Percentiles rank a stretch among this genome's conserved stretches.
Evolutionary conservation across 2,113 vertebrate species (phyloP).

Genomic region (Vulpes vulpes): DNA sequence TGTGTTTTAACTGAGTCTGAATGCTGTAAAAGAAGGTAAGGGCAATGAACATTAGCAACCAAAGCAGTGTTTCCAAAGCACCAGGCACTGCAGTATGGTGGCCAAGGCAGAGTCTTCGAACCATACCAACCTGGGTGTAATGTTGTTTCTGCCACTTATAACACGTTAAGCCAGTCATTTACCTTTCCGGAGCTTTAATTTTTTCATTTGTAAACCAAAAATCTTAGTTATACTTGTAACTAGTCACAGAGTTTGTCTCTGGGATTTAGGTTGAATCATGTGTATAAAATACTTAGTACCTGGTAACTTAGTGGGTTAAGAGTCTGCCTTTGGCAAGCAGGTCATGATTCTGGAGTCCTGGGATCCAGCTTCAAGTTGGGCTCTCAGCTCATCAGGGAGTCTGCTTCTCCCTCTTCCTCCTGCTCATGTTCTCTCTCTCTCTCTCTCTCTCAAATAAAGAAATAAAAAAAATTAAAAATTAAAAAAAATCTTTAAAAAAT

Average conservation of each 20-base stretch:
- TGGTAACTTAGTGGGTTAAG: no score
- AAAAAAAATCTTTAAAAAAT: no score
- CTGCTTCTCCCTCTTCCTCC: no score
- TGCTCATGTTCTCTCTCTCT: no score
- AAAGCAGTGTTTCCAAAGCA: neutral
- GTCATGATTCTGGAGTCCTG: no score
- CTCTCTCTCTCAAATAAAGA: no score
- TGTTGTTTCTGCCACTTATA: neutral
- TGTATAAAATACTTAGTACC: neutral
- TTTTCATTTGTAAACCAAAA: neutral
- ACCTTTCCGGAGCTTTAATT: neutral
- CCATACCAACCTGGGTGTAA: neutral
- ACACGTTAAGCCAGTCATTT: neutral
- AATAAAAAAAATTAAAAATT: no score
- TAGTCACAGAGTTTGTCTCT: neutral
- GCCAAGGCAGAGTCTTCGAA: neutral
- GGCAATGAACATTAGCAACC: neutral
- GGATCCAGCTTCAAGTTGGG: no score
- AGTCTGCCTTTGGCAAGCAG: no score
- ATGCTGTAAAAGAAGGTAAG: neutral
- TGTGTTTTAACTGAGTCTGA: neutral
- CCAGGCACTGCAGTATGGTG: accelerated
- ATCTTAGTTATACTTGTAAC: neutral
- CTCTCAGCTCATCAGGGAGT: no score
- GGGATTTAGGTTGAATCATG: neutral